These are phyloP conservation scores for Phymanthus crucifer DNA, from an alignment of 92 coral and sea anemone genomes.

Conservation along the genomic window DNA sequence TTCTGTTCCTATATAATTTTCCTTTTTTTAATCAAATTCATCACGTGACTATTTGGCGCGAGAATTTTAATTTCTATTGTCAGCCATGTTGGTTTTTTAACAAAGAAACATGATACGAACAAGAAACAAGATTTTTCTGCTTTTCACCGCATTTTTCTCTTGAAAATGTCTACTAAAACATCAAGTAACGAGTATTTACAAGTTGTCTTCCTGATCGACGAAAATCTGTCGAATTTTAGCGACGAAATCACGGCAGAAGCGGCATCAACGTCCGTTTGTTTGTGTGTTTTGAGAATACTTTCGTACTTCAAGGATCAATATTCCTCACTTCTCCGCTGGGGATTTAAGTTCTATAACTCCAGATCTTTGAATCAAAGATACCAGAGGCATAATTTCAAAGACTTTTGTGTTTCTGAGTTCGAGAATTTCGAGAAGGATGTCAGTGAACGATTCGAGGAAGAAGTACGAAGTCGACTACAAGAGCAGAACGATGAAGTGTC, in stretches of 20 bases:
- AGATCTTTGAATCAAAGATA: constrained; percentile 65
- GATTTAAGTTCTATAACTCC: constrained; percentile 86
- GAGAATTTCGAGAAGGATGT: constrained; percentile 79
- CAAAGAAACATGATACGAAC: constrained; percentile 7
- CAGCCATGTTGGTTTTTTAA: constrained; percentile 38
- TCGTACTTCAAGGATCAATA: constrained; percentile 56
- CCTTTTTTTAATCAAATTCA: not conserved
- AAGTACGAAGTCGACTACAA: constrained; percentile 32
- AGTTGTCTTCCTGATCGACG: constrained; percentile 59
- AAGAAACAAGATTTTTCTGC: not conserved
- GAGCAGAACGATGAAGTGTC: constrained; percentile 10
- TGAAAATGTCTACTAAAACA: constrained; percentile 6
- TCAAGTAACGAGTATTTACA: constrained; percentile 20
- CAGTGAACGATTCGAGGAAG: constrained; percentile 52
- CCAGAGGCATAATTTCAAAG: constrained; percentile 85
- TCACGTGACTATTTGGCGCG: constrained; percentile 53
- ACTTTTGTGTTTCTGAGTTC: constrained; percentile 63
- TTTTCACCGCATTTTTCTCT: not conserved
- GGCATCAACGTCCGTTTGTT: constrained; percentile 65
- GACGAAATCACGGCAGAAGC: constrained; percentile 29
- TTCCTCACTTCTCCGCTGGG: constrained; percentile 72
- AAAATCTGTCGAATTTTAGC: constrained; percentile 26
- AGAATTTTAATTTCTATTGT: constrained; percentile 39
- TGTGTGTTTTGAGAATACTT: constrained; percentile 74
- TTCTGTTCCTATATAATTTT: not conserved